Base-by-base conservation (phyloP, 2,113 vertebrate species). In the Carassius auratus region DNA sequence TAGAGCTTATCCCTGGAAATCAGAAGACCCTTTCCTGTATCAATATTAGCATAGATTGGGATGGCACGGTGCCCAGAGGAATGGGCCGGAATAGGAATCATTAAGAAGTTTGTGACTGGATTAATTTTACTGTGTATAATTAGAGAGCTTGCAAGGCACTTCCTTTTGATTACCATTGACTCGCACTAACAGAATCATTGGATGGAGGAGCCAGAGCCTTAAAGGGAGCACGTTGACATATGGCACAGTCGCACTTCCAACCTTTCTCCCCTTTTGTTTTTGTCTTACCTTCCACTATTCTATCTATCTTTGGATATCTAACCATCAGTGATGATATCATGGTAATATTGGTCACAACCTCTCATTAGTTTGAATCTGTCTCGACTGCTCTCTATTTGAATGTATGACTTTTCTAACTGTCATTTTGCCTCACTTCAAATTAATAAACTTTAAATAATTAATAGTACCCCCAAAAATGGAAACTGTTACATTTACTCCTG, bases 1-100 rank as follows among this genome's bases (percentile, higher is more conserved):
- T 64, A 80, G 75, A 68, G 45, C 74, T 81, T 59, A 84, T 84
- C 81, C 76, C 76, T 88, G 76, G 48, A 88, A 88, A 68, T 71
- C 76, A 80, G 52, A 76, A 30, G 76, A 68, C 38, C 50, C 50
- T 68, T 74, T 88, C 50, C 81, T 75, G 68, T 50, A 50, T 59
- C 71, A 73, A 74, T 48, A 38, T 84, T 84, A 77, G 38, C 75
- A 73, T 50, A 48, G 33, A 79, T 76, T 74, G 76, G 61, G 23
- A 79, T 52, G 61, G 55, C 57, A 9, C 5, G 8, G 26, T 30
- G 52, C 69, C 45, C 38, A 9, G 68, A 33, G 62, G 64, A 69
- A 55, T 52, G 23, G 45, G 45, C 38, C 45, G 0, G 26, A 68
- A 69, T 74, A 21, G 76, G 17, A 76, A 86, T 76, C 81, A 81